Conservation (phyloP, 2,888 invertebrate genomes). For the Campoplex capitator region DNA sequence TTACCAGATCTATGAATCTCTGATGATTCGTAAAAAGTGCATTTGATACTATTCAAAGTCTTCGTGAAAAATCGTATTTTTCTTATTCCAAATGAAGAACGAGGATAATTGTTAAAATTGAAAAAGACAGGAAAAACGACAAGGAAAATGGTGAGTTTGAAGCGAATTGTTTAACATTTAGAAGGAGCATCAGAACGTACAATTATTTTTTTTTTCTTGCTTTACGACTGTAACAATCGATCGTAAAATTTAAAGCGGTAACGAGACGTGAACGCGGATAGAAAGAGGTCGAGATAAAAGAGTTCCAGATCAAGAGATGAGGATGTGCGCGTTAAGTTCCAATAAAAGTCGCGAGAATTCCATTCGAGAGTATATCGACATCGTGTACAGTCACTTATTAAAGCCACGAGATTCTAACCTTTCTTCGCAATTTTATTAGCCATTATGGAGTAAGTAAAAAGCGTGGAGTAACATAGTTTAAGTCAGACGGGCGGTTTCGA, state of each 20-base stretch:
- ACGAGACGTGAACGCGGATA: constrained; percentile 11
- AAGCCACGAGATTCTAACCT: constrained; percentile 45
- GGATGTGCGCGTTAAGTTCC: constrained; percentile 44
- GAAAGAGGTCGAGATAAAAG: constrained; percentile 27
- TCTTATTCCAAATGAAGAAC: too few species aligned
- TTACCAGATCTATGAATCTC: too few species aligned
- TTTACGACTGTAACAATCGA: constrained; percentile 35
- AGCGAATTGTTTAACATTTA: constrained; percentile 37
- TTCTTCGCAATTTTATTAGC: constrained; percentile 77
- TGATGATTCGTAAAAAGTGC: too few species aligned
- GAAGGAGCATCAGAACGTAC: neutral
- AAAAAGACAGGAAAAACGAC: neutral
- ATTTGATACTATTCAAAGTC: too few species aligned
- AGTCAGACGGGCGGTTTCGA: constrained; percentile 60
- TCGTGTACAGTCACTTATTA: constrained; percentile 37
- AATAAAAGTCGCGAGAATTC: constrained; percentile 75
- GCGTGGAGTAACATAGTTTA: constrained; percentile 24
- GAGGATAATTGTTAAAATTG: neutral
- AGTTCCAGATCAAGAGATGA: constrained; percentile 62
- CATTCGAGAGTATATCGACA: constrained; percentile 45
- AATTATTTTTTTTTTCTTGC: neutral
- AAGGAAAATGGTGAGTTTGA: neutral
- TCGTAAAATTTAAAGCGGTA: constrained; percentile 46
- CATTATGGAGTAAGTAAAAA: constrained; percentile 66
- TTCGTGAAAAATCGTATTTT: too few species aligned